Base-by-base conservation (phyloP, 2,113 vertebrate genomes). In the Festucalex cinctus region DNA sequence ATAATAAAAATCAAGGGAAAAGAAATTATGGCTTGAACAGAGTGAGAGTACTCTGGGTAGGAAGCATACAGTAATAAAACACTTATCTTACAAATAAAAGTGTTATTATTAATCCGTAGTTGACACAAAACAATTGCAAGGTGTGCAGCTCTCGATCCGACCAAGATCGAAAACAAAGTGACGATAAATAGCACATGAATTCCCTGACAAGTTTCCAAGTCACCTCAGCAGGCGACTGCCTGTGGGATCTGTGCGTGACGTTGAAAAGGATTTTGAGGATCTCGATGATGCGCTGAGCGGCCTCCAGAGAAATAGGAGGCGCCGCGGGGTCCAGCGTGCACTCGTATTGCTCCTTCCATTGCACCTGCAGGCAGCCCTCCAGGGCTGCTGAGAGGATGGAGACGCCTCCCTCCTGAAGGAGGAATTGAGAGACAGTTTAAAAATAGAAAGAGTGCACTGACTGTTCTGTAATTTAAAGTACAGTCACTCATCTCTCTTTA, bases 181-280 rank as follows among this genome's bases (percentile, higher is more conserved):
- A 51, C n/a, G 0, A n/a, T 24, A 22, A 51, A 22, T 9, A 51
- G n/a, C 9, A 12, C 20, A 3, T 10, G 9, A 51, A n/a, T 22
- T 9, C 10, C 54, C 54, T 2, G 22, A 22, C 13, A 56, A 16
- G 5, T 16, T 32, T 32, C 17, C 24, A 26, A 14, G 88, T 74
- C 41, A 90, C 91, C 87, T 92, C 91, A 39, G 83, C 86, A 0
- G 88, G 91, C 59, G 88, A 86, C 71, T 89, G 85, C 59, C 88
- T 81, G 84, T 85, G 89, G 46, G 61, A 73, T 70, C 86, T 88
- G 81, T 81, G 79, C 9, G 88, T 92, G 77, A 93, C 84, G 72
- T 90, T 92, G 76, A 93, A 92, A 74, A 93, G 85, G 70, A 88
- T 88, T 83, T 93, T 93, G 57, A 92, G 89, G 62, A 92, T 88